These are phyloP conservation scores for Cynopterus sphinx DNA, from an alignment of 2,797 vertebrate genomes.

Conservation along the genomic window DNA sequence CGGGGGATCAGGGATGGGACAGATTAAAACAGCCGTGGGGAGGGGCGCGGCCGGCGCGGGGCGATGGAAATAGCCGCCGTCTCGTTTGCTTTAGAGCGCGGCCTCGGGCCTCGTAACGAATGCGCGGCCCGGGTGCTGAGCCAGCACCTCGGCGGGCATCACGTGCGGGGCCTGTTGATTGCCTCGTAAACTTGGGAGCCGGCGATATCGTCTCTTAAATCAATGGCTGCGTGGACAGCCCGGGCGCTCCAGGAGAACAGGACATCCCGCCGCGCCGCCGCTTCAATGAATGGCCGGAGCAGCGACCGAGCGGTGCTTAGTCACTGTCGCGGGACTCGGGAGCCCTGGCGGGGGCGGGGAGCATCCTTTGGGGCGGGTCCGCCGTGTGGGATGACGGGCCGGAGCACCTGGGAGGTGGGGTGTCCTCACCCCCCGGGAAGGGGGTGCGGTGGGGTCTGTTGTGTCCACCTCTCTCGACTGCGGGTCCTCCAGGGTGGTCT, in stretches of 20 bases:
- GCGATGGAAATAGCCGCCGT: constrained; percentile 81
- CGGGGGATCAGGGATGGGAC: not conserved
- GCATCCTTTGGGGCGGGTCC: not conserved
- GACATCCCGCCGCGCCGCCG: constrained; percentile 73
- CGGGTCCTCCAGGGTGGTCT: accelerated
- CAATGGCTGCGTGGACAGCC: constrained; percentile 81
- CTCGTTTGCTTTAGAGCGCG: constrained; percentile 84
- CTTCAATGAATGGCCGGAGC: constrained; percentile 79
- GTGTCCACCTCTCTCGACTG: not conserved
- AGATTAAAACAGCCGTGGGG: not conserved
- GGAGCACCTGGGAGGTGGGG: accelerated
- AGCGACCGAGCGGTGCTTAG: constrained; percentile 76
- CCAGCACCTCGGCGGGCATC: constrained; percentile 86
- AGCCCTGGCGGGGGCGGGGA: constrained; percentile 35
- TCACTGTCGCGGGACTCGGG: constrained; percentile 75
- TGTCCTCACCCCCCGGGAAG: accelerated
- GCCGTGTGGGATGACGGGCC: not conserved
- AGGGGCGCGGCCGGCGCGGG: not conserved
- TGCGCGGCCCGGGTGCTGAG: constrained; percentile 86
- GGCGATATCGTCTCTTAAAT: constrained; percentile 89
- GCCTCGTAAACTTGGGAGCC: constrained; percentile 89
- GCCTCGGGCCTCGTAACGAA: constrained; percentile 81
- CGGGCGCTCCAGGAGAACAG: constrained; percentile 79
- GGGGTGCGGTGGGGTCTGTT: not conserved
- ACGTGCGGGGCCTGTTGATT: constrained; percentile 87